Percentiles rank a stretch among this genome's conserved stretches.
phyloP scores from a whole-genome alignment of 2,888 invertebrate genomes.

The Myathropa florea region DNA sequence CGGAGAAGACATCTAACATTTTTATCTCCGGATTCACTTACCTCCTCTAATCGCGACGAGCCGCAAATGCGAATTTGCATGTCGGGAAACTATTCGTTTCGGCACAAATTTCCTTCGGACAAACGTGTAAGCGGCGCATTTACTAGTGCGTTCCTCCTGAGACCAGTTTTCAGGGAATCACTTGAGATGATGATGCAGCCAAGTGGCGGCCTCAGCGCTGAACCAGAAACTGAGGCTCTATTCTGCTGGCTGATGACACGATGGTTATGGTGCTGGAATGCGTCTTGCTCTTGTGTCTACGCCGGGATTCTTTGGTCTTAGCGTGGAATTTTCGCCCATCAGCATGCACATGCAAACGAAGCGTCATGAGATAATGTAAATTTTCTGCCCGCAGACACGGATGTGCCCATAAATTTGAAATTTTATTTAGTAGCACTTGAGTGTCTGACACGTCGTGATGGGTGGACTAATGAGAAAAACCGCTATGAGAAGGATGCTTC shows the following conservation, averaged over 20 bases:
- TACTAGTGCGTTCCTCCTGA: conserved; percentile 49
- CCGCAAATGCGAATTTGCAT: conserved; percentile 51
- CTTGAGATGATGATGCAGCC: conserved; percentile 43
- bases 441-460: not conserved
- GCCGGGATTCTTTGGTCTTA: conserved; percentile 7
- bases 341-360: conserved; percentile 23
- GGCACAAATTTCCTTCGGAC: not conserved
- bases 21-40: conserved; percentile 57
- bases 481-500: not conserved
- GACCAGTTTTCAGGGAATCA: conserved; percentile 45
- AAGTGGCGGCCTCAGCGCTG: conserved; percentile 27
- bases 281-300: conserved; percentile 18
- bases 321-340: conserved; percentile 29
- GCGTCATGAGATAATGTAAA: conserved; percentile 37
- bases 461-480: not conserved
- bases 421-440: conserved; percentile 44
- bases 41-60: conserved; percentile 43
- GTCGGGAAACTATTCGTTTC: conserved; percentile 37
- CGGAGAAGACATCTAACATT: conserved; percentile 57
- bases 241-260: conserved; percentile 2
- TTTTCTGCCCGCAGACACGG: conserved; percentile 37
- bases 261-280: conserved; percentile 32
- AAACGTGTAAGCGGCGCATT: not conserved
- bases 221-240: conserved; percentile 31
- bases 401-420: conserved; percentile 57